phyloP scores from a whole-genome alignment of 1,140 invertebrate genomes.

The Drosophila pseudoobscura region DNA sequence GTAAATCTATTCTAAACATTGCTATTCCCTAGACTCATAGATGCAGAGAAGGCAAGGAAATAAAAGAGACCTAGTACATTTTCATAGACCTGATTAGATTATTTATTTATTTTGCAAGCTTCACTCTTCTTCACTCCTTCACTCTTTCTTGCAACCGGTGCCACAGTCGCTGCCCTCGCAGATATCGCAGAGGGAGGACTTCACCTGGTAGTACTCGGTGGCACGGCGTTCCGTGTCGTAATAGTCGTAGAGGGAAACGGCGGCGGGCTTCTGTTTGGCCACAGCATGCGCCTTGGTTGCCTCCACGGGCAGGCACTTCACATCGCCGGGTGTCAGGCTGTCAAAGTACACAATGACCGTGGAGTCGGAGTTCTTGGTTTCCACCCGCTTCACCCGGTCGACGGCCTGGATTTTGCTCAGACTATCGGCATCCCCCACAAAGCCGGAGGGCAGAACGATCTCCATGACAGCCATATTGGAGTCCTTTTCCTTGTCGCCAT shows the following conservation, averaged over 20 bases:
- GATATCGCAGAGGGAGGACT: constrained; percentile 89
- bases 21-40: too few species aligned
- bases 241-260: constrained; percentile 96
- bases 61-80: too few species aligned
- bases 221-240: constrained; percentile 91
- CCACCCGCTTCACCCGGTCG: constrained; percentile 85
- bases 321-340: constrained; percentile 87
- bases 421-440: constrained; percentile 84
- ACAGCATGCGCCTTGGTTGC: constrained; percentile 93
- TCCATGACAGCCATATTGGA: constrained; percentile 96
- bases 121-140: neutral
- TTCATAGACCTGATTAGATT: constrained; percentile 9
- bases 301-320: constrained; percentile 92
- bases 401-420: constrained; percentile 55
- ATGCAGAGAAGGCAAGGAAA: too few species aligned
- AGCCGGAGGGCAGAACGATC: constrained; percentile 92
- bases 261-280: constrained; percentile 92
- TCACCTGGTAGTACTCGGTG: constrained; percentile 89
- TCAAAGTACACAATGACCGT: constrained; percentile 93
- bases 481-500: constrained; percentile 49
- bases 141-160: constrained; percentile 77
- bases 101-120: neutral
- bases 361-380: constrained; percentile 90
- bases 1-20: too few species aligned
- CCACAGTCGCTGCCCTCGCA: constrained; percentile 89